Conservation (phyloP, 2,888 invertebrate genomes). For the Cosmia pyralina region DNA sequence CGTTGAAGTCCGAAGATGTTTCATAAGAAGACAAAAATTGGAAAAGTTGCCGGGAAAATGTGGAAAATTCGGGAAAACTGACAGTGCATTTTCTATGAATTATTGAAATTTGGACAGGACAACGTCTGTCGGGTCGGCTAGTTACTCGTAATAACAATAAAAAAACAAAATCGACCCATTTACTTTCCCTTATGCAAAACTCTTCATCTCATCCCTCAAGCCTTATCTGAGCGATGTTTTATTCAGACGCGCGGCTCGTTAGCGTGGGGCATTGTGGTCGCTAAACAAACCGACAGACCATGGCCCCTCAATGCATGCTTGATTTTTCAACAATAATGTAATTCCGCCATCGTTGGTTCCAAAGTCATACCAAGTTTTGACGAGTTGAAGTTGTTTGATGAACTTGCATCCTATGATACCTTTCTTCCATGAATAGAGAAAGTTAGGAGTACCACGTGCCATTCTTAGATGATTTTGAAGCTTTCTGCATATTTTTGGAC, state of each 20-base stretch:
- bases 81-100: no score
- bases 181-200: constrained; percentile 37
- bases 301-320: constrained; percentile 78
- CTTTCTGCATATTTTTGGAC: background rate
- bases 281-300: constrained; percentile 84
- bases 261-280: constrained; percentile 86
- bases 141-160: no score
- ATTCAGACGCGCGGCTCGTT: constrained; percentile 88
- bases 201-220: constrained; percentile 66
- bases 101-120: no score
- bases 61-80: no score
- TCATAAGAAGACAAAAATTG: no score
- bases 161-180: background rate
- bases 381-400: constrained; percentile 44
- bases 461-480: no score
- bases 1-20: no score
- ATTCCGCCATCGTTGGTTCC: constrained; percentile 46
- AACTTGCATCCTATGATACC: constrained; percentile 1
- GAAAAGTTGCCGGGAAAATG: no score
- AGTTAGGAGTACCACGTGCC: background rate
- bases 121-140: no score
- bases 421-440: constrained; percentile 10
- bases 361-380: constrained; percentile 57
- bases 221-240: constrained; percentile 82
- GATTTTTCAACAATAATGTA: constrained; percentile 76